Percentiles rank a stretch among this genome's conserved stretches.
Conservation (phyloP, 92 coral and sea anemone species). For the Nematostella vectensis region DNA sequence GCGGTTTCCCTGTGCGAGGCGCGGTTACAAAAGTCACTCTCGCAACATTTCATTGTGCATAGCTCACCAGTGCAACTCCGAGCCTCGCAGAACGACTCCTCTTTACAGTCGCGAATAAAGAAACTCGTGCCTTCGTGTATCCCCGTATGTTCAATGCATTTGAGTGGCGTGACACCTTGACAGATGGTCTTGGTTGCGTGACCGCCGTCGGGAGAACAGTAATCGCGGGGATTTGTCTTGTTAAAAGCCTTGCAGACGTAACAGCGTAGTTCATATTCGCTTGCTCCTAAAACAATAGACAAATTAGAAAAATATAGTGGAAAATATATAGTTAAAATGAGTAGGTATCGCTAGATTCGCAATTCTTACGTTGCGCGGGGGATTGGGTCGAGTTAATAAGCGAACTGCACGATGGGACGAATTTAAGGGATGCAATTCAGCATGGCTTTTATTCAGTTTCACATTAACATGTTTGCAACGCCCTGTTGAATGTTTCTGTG, state of each 20-base stretch:
- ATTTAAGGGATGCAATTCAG: too few relatives aligned
- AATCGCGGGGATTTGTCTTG: background rate
- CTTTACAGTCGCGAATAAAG: conserved; percentile 6
- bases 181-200: conserved; percentile 1
- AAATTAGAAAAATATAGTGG: too few relatives aligned
- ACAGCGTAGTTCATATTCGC: background rate
- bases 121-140: background rate
- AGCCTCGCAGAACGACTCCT: conserved; percentile 5
- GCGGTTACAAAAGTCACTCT: background rate
- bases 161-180: conserved; percentile 4
- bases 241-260: conserved; percentile 3
- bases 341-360: too few relatives aligned
- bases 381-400: too few relatives aligned
- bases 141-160: conserved; percentile 2
- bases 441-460: too few relatives aligned
- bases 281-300: background rate
- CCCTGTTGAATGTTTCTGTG: too few relatives aligned
- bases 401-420: too few relatives aligned
- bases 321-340: too few relatives aligned
- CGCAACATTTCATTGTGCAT: conserved; percentile 4
- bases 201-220: background rate
- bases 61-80: conserved; percentile 1
- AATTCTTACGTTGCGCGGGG: too few relatives aligned
- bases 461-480: too few relatives aligned
- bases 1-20: background rate